Conservation (phyloP, 1,140 invertebrate genomes). For the Cyclargus thomasi region DNA sequence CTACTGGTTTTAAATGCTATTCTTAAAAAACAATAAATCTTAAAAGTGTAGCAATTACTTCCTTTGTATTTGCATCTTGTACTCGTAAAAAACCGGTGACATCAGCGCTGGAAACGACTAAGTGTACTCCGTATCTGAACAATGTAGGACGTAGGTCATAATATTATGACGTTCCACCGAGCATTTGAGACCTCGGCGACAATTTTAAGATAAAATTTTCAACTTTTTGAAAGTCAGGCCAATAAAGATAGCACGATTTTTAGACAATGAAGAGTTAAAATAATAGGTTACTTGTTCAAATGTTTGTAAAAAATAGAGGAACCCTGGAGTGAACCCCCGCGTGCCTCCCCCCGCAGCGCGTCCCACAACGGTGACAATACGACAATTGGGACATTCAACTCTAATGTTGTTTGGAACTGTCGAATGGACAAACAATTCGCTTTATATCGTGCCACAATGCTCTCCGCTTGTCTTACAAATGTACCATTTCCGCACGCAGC, state of each 20-base stretch:
- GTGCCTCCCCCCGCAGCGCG: slow-evolving; percentile 40
- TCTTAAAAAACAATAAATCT: neutral
- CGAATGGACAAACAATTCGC: slow-evolving; percentile 56
- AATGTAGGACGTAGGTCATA: no score
- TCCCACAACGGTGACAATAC: slow-evolving; percentile 59
- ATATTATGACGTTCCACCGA: no score
- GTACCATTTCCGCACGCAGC: slow-evolving; percentile 56
- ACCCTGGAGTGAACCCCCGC: slow-evolving; percentile 44
- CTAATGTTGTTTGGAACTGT: slow-evolving; percentile 70
- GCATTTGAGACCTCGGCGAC: no score
- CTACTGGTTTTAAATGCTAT: neutral
- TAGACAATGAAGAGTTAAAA: slow-evolving; percentile 9
- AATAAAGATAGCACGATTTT: neutral
- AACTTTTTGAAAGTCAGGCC: neutral
- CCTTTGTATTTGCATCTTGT: neutral
- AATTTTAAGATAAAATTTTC: neutral
- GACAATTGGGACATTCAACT: slow-evolving; percentile 65
- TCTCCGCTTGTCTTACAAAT: slow-evolving; percentile 45
- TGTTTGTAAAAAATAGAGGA: slow-evolving; percentile 22
- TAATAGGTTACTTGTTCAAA: neutral
- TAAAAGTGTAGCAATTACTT: neutral
- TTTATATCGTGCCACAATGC: slow-evolving; percentile 63
- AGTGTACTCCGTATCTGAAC: no score
- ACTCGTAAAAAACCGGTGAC: neutral
- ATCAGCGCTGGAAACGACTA: neutral